These are phyloP conservation scores for Gastrophysa polygoni DNA, from an alignment of 2,888 invertebrate species.

Conservation along the genomic window DNA sequence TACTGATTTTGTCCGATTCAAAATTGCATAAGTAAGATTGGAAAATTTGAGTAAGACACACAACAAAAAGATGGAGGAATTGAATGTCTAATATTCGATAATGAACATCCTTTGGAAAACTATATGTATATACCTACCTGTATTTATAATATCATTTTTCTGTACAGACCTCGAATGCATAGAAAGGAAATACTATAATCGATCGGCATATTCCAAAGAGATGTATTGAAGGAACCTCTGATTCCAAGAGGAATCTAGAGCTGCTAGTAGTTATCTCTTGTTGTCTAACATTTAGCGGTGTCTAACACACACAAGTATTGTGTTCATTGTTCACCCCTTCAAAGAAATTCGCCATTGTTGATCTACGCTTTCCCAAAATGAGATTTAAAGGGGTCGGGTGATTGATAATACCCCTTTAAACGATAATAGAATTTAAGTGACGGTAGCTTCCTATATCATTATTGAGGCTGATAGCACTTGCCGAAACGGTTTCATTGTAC, in stretches of 20 bases:
- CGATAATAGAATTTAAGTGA: slow-evolving; percentile 33
- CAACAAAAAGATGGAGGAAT: too few species aligned
- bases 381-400: slow-evolving; percentile 33
- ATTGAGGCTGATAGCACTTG: slow-evolving; percentile 39
- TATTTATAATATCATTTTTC: too few species aligned
- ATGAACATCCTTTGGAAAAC: too few species aligned
- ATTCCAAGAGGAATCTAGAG: background rate
- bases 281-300: slow-evolving; percentile 43
- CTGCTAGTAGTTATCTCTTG: slow-evolving; percentile 30
- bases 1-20: too few species aligned
- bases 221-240: background rate
- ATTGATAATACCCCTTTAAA: slow-evolving; percentile 36
- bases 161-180: too few species aligned
- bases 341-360: slow-evolving; percentile 32
- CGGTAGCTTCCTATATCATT: slow-evolving; percentile 26
- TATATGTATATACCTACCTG: too few species aligned
- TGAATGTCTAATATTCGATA: too few species aligned
- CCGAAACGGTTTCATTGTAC: slow-evolving; percentile 32
- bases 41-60: too few species aligned
- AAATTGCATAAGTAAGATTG: too few species aligned
- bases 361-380: slow-evolving; percentile 25
- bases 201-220: background rate
- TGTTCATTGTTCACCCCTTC: slow-evolving; percentile 37
- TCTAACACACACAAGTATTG: slow-evolving; percentile 43
- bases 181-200: too few species aligned